Base-by-base conservation (phyloP, 2,888 invertebrate species). In the Cosmorhoe ocellata region DNA sequence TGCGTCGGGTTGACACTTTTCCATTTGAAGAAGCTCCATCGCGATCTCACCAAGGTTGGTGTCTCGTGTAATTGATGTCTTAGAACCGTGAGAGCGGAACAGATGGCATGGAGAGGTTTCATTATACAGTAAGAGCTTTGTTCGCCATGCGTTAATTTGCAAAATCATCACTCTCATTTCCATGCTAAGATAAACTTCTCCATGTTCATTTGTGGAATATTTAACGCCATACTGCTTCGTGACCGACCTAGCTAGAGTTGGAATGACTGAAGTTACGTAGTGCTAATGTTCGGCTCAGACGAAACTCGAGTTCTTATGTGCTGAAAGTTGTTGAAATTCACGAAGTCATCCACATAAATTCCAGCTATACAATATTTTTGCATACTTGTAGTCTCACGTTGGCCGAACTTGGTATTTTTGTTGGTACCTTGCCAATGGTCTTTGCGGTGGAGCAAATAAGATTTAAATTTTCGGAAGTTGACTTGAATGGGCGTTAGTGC, bases 1-100 rank as follows among this genome's bases (percentile, higher is more conserved):
- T 97, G 97, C 84, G 94, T 97, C 42, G 92, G 94, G 41, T 91
- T 97, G 58, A 96, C 97, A 47, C 92, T 95, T 58, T 95, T 95
- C 84, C 97, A 97, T 81, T 92, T 97, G 67, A 92, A 94, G 77
- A 95, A 94, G 76, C 92, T 97, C 59, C 95, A 96, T 83, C 91
- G 95, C 59, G 95, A 96, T 78, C 91, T 96, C 52, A 95, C 95
- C 51, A 95, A 95, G 91, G 91, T 91, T 75, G 58, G 84, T 79
- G 62, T 56, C 51, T 54, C 32, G 51, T 58, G 44, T 58, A 56
- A 56, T 63, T 43, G 56, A 57, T 51, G 54, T 56, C 31, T 24
- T 42, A 50, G 37, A 43, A 42, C 38, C 40, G 55, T 53, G 59
- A 37, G 51, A 56, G 44, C 42, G 27, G 31, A 53, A 66, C 66